phyloP scores from a whole-genome alignment of 2,888 invertebrate species.

The Boloria euphrosyne region DNA sequence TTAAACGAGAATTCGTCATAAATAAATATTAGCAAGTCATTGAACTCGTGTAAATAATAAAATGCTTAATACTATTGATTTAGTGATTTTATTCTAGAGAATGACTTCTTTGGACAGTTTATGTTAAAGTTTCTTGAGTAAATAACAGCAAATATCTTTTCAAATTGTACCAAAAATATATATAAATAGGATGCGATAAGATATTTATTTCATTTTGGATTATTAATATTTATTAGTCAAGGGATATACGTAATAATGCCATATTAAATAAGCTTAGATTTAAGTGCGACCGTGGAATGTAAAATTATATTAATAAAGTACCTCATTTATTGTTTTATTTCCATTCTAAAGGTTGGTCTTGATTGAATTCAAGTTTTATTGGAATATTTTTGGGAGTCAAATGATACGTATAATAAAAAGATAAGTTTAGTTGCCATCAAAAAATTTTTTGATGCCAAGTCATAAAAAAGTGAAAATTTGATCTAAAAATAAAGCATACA shows the following conservation, averaged over 20 bases:
- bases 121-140: too few relatives aligned
- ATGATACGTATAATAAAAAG: slow-evolving; percentile 8
- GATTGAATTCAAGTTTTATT: slow-evolving; percentile 14
- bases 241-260: slow-evolving; percentile 40
- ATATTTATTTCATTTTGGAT: slow-evolving; percentile 29
- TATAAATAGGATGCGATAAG: slow-evolving; percentile 24
- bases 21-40: slow-evolving; percentile 19
- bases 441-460: too few relatives aligned
- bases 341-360: slow-evolving; percentile 8
- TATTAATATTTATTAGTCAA: slow-evolving; percentile 34
- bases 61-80: slow-evolving; percentile 26
- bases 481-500: too few relatives aligned
- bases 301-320: slow-evolving; percentile 49
- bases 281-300: slow-evolving; percentile 37
- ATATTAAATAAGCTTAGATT: slow-evolving; percentile 43
- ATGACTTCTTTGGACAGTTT: slow-evolving; percentile 4
- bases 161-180: slow-evolving; percentile 40
- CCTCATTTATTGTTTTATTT: slow-evolving; percentile 39
- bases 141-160: slow-evolving; percentile 2
- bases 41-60: slow-evolving; percentile 32
- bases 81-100: slow-evolving; percentile 21
- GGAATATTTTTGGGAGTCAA: neutral
- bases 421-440: neutral
- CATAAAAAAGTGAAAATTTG: too few relatives aligned
- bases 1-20: slow-evolving; percentile 11